Evolutionary conservation across 2,113 vertebrate species (phyloP).

Genomic region (Eidolon helvum): DNA sequence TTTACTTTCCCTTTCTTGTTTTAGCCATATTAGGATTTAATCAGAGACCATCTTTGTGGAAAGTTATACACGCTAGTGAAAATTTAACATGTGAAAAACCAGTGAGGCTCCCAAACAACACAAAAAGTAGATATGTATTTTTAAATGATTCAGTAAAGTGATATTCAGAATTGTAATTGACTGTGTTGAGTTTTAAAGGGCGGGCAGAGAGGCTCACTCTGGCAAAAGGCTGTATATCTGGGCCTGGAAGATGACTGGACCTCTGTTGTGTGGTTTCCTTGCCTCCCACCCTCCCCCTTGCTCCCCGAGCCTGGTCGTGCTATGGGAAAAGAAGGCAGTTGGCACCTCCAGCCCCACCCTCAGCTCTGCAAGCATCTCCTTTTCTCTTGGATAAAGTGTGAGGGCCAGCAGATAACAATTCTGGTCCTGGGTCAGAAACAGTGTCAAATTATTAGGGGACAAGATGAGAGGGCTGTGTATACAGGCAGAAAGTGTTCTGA

Average conservation of each 20-base stretch:
- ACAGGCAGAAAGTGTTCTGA: neutral
- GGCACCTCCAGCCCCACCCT: neutral
- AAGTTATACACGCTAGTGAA: conserved; percentile 15
- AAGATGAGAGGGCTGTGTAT: neutral
- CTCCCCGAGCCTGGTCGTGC: neutral
- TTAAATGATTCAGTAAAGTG: neutral
- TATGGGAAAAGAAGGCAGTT: neutral
- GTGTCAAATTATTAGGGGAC: neutral
- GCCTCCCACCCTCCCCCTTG: neutral
- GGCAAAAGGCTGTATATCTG: neutral
- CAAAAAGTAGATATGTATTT: conserved; percentile 6
- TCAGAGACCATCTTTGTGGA: neutral
- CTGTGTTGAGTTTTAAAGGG: neutral
- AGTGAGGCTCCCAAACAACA: neutral
- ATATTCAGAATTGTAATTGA: neutral
- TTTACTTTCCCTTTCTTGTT: conserved; percentile 23
- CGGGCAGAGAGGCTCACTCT: neutral
- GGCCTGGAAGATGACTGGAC: neutral
- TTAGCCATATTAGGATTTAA: conserved; percentile 17
- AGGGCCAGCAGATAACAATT: neutral
- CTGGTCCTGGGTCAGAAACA: neutral
- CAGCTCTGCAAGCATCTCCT: neutral
- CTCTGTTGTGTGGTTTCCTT: neutral
- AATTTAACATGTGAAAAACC: neutral
- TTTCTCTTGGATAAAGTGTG: neutral